A percentile compares a stretch with the other conserved stretches of the same genome.
Conservation (phyloP, 2,797 vertebrate species). For the Serranus cabrilla region DNA sequence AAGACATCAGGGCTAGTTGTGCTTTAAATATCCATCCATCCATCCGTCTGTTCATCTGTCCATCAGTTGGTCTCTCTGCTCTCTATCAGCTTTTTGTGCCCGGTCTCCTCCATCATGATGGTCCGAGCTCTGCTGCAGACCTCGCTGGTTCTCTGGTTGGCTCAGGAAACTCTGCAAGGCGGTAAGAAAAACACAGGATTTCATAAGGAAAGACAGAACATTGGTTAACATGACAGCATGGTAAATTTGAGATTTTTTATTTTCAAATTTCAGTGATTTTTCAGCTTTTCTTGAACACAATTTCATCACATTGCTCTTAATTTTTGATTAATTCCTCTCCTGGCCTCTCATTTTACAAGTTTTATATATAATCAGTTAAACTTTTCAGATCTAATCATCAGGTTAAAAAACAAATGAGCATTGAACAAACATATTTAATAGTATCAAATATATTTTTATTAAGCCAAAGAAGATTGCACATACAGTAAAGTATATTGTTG, state of each 20-base stretch:
- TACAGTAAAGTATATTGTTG: no score
- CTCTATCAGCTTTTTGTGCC: conserved; percentile 15
- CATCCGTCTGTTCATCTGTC: conserved; percentile 14
- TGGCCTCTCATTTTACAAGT: accelerated
- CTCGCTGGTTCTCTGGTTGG: conserved; percentile 84
- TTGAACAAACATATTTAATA: no score
- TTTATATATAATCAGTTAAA: neutral
- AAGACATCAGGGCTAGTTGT: conserved; percentile 52
- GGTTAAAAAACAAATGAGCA: no score
- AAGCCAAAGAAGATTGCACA: no score
- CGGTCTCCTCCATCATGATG: conserved; percentile 78
- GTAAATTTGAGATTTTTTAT: no score
- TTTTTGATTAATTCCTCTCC: neutral
- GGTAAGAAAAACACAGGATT: conserved; percentile 76
- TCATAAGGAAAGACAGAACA: neutral
- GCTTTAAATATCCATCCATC: conserved; percentile 22
- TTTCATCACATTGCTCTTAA: neutral
- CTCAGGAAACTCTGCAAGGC: conserved; percentile 83
- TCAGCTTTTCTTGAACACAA: neutral
- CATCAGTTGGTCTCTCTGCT: conserved; percentile 36
- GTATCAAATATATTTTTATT: no score
- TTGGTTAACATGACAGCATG: neutral
- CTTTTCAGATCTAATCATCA: neutral
- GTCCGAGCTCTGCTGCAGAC: conserved; percentile 80
- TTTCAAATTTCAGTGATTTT: neutral